Evolutionary conservation across 2,113 vertebrate genomes (phyloP).

Genomic region (Hippoglossus stenolepis): DNA sequence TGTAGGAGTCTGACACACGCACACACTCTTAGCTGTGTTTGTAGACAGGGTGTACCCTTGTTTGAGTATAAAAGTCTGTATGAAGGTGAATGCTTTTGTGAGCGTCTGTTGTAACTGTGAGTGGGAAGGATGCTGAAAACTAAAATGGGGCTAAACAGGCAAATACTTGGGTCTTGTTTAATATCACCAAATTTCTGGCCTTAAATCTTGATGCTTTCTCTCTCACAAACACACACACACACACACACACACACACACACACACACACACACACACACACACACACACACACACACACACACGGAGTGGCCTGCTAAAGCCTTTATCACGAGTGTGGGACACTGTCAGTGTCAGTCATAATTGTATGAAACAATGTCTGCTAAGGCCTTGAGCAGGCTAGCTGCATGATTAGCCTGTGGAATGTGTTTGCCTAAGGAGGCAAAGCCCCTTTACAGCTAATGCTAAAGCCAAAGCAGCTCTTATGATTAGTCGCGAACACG

Average conservation of each 20-base stretch:
- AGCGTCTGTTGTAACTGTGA: background rate
- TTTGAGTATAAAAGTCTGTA: constrained; percentile 33
- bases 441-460: constrained; percentile 59
- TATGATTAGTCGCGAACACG: constrained; percentile 54
- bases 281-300: too few relatives aligned
- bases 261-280: too few relatives aligned
- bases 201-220: background rate
- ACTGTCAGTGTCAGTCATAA: constrained; percentile 59
- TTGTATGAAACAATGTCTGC: constrained; percentile 70
- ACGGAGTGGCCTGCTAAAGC: constrained; percentile 21
- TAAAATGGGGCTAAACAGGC: background rate
- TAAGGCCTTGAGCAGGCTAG: constrained; percentile 59
- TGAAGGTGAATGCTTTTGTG: constrained; percentile 34
- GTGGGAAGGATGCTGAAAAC: constrained; percentile 13
- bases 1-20: constrained; percentile 4
- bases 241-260: too few relatives aligned
- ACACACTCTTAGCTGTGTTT: constrained; percentile 44
- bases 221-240: too few relatives aligned
- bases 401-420: constrained; percentile 73
- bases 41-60: constrained; percentile 54
- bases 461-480: constrained; percentile 67
- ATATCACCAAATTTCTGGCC: background rate
- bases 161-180: background rate
- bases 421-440: constrained; percentile 76
- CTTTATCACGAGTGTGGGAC: constrained; percentile 61